Evolutionary conservation across 2,888 invertebrate species (phyloP), one percentile per base, ranked within the genome.

Genomic region (Trichopoda pennipes): DNA sequence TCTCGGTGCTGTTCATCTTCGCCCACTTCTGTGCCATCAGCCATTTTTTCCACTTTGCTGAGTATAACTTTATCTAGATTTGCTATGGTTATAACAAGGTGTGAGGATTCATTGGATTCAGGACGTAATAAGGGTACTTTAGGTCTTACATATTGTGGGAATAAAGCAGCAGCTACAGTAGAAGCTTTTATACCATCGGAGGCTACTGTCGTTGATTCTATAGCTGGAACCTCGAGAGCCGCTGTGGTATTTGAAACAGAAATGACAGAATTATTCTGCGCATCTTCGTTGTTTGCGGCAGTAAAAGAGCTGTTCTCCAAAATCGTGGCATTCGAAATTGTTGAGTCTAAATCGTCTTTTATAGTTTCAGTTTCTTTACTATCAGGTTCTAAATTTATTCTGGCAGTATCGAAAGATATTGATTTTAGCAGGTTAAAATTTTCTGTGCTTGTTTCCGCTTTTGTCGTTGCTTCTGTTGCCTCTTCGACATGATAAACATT

Each of bases 1-100:
- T 49, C 74, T 23, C 64, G 66, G 17, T 69, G 56, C 35, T 77
- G 74, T 78, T 75, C 78, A 21, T 77, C 74, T 53, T 73, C 74
- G 21, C 64, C 70, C 35, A 32, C 47, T 58, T 72, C 63, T 66
- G 66, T 70, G 55, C 84, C 74, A 72, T 84, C 68, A n/a, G 19
- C 32, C 58, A 87, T 83, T 72, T 87, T 86, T 64, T 86, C 85
- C 75, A 90, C 89, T 90, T 91, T 91, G 86, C 91, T 91, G 80
- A 91, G 85, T 81, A 91, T 89, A 80, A 91, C 91, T 87, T 90
- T 89, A 85, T 91, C 91, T 85, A 91, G 87, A 86, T 91, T 91
- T 74, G 91, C 90, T 85, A 91, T 90, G 79, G 91, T 91, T 85
- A 91, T 91, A 84, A 91, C 91, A 86, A 91, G 86, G 82, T 90